These are phyloP conservation scores for Synanthedon vespiformis DNA, from an alignment of 2,888 invertebrate genomes.

Conservation along the genomic window DNA sequence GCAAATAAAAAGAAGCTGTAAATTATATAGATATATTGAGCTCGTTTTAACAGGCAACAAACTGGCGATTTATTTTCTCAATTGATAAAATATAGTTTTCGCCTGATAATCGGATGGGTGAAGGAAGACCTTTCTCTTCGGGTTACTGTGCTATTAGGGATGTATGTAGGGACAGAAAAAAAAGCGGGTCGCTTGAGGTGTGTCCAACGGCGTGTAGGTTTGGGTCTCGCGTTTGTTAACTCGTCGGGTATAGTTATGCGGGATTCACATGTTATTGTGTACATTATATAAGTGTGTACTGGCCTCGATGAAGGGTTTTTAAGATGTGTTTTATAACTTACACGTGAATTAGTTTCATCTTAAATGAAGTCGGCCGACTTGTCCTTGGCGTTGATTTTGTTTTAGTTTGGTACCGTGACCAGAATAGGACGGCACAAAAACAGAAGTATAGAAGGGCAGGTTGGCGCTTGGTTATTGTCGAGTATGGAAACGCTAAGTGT, in stretches of 20 bases:
- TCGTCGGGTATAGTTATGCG: slow-evolving; percentile 27
- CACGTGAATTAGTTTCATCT: slow-evolving; percentile 45
- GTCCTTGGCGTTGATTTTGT: too few species aligned
- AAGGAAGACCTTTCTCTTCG: too few species aligned
- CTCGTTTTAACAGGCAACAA: too few species aligned
- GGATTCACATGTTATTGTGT: slow-evolving; percentile 61
- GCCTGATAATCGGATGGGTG: too few species aligned
- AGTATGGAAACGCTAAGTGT: slow-evolving; percentile 37
- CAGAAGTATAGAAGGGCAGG: slow-evolving; percentile 22
- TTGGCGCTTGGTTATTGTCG: slow-evolving; percentile 32
- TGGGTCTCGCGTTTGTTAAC: slow-evolving; percentile 41
- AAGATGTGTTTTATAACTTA: slow-evolving; percentile 56
- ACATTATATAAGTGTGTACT: slow-evolving; percentile 63
- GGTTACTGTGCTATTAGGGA: too few species aligned
- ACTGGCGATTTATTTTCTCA: too few species aligned
- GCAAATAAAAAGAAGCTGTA: too few species aligned
- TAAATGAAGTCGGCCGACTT: background rate
- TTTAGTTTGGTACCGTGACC: background rate
- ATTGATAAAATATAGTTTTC: too few species aligned
- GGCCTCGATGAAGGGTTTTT: slow-evolving; percentile 36
- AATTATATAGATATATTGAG: too few species aligned
- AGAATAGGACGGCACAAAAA: slow-evolving; percentile 11
- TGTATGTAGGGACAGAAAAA: too few species aligned
- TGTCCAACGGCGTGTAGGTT: slow-evolving; percentile 48
- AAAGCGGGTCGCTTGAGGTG: slow-evolving; percentile 21